Percentiles rank a stretch among this genome's conserved stretches.
phyloP scores from a whole-genome alignment of 2,888 invertebrate genomes.

The Erebia palarica region DNA sequence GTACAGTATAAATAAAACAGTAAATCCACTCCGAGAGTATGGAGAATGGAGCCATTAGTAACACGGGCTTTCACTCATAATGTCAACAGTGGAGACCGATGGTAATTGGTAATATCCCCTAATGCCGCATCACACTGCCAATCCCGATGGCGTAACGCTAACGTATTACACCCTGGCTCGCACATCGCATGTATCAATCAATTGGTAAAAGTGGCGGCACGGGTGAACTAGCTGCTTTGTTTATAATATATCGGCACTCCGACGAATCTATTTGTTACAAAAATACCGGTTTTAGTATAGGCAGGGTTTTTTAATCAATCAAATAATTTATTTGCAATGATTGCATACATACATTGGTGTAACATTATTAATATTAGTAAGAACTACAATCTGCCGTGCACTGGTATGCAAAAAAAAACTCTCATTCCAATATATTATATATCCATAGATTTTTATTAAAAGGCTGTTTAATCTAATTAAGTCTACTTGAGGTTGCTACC shows the following conservation, averaged over 20 bases:
- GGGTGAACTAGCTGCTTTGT: neutral
- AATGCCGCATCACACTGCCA: slow-evolving; percentile 25
- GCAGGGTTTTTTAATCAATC: no score
- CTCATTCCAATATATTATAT: no score
- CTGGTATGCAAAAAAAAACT: no score
- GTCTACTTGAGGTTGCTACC: no score
- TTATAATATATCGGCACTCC: neutral
- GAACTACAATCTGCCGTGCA: no score
- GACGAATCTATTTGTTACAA: neutral
- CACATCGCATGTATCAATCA: slow-evolving; percentile 28
- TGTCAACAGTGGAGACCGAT: slow-evolving; percentile 17
- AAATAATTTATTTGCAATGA: no score
- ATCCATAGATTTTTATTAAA: no score
- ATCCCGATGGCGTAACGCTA: slow-evolving; percentile 32
- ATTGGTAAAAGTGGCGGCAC: slow-evolving; percentile 10
- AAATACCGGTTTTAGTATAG: neutral
- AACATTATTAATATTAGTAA: no score
- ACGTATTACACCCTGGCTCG: slow-evolving; percentile 24
- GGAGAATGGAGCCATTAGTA: slow-evolving; percentile 11
- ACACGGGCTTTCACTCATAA: slow-evolving; percentile 17
- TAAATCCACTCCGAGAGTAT: neutral
- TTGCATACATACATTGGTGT: no score
- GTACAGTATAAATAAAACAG: neutral
- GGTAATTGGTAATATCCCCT: slow-evolving; percentile 16
- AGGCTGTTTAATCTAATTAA: no score